A percentile compares a stretch with the other conserved stretches of the same genome.
Conservation (phyloP, 30 jellyfish, hydroid and myxozoan genomes). For the Sanderia malayensis region DNA sequence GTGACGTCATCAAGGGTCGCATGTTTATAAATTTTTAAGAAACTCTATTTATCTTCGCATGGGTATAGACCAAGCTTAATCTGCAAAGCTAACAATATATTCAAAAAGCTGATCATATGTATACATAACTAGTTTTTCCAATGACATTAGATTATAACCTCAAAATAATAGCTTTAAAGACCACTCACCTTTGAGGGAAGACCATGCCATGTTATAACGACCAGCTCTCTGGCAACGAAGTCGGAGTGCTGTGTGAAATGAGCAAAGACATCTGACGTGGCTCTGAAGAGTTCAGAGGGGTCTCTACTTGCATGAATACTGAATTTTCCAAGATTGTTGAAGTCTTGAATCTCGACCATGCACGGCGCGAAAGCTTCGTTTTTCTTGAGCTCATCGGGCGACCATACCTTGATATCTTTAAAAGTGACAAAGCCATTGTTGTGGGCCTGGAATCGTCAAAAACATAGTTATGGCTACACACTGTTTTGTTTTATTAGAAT, state of each 20-base stretch:
- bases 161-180: too few relatives aligned
- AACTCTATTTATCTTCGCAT: too few relatives aligned
- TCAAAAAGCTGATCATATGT: too few relatives aligned
- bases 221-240: constrained; percentile 51
- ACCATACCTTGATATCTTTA: constrained; percentile 51
- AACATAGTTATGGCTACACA: not conserved
- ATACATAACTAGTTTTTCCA: too few relatives aligned
- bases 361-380: constrained; percentile 59
- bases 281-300: constrained; percentile 32
- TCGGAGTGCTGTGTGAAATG: constrained; percentile 38
- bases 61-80: too few relatives aligned
- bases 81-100: too few relatives aligned
- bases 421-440: constrained; percentile 56
- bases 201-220: constrained; percentile 60
- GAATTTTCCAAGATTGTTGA: constrained; percentile 39
- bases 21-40: too few relatives aligned
- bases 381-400: constrained; percentile 28
- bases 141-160: too few relatives aligned
- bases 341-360: constrained; percentile 55
- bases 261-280: constrained; percentile 37
- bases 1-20: too few relatives aligned
- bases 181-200: constrained; percentile 29
- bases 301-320: constrained; percentile 10
- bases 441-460: constrained; percentile 26
- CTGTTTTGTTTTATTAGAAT: too few relatives aligned